Evolutionary conservation across 2,888 invertebrate genomes (phyloP).

Genomic region (Pollenia amentaria): DNA sequence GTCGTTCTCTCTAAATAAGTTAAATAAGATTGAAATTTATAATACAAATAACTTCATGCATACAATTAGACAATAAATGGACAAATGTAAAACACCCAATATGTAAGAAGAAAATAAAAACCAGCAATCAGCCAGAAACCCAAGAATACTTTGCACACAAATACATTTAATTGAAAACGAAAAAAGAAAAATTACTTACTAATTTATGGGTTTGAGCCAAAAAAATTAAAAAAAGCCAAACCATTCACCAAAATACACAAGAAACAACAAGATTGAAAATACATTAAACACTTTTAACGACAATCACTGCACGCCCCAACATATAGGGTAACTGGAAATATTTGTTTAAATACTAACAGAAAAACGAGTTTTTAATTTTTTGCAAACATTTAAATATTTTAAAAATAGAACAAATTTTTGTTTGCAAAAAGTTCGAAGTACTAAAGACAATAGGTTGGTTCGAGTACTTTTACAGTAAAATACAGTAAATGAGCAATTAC

Average conservation of each 20-base stretch:
- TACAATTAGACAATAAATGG: background rate
- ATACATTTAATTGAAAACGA: constrained; percentile 29
- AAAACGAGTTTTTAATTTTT: constrained; percentile 12
- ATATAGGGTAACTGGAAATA: background rate
- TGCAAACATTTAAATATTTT: constrained; percentile 16
- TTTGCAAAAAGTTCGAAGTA: background rate
- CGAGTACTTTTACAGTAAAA: no score
- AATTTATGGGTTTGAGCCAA: constrained; percentile 11
- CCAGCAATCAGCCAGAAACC: constrained; percentile 26
- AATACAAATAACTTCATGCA: background rate
- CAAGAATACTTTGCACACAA: constrained; percentile 1
- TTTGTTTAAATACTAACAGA: background rate
- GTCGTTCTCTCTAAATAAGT: background rate
- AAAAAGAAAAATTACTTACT: background rate
- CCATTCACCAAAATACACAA: background rate
- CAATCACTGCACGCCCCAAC: background rate
- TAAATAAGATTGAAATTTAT: constrained; percentile 1
- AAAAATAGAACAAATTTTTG: constrained; percentile 16
- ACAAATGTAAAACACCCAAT: constrained; percentile 3
- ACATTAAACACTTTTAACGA: background rate
- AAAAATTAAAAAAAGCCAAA: background rate
- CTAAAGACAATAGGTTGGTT: background rate
- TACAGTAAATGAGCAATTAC: no score
- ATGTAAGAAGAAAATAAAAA: constrained; percentile 6
- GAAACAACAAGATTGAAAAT: background rate